phyloP scores from a whole-genome alignment of 1,140 invertebrate species.

The Maconellicoccus hirsutus region DNA sequence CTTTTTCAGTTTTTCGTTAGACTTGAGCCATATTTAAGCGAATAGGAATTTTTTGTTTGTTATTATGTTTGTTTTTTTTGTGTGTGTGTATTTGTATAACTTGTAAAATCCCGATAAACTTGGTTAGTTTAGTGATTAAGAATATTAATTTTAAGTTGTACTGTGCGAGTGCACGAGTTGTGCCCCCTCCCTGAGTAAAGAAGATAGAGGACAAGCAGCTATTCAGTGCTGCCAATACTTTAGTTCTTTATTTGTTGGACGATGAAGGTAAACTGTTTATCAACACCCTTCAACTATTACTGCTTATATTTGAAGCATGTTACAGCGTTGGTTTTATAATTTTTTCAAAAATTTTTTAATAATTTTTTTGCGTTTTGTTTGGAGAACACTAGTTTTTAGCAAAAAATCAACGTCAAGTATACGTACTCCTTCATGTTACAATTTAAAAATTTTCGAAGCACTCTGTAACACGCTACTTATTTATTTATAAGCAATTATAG shows the following conservation, averaged over 20 bases:
- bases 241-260: conserved; percentile 16
- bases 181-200: neutral
- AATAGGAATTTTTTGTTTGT: neutral
- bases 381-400: no score
- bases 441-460: no score
- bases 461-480: neutral
- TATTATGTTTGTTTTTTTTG: neutral
- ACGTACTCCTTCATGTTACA: no score
- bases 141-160: neutral
- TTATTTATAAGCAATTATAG: conserved; percentile 6
- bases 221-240: neutral
- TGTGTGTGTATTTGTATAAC: neutral
- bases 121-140: neutral
- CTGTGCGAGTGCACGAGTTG: neutral
- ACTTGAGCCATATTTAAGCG: no score
- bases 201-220: conserved; percentile 14
- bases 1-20: no score
- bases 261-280: conserved; percentile 13
- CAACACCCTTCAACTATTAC: conserved; percentile 11
- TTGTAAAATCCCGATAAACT: neutral
- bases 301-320: conserved; percentile 12
- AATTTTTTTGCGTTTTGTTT: no score
- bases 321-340: neutral
- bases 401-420: no score
- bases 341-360: no score